Percentiles rank a stretch among this genome's conserved stretches.
These are phyloP conservation scores for Porites cylindrica DNA, from an alignment of 92 coral and sea anemone genomes.

Conservation along the genomic window DNA sequence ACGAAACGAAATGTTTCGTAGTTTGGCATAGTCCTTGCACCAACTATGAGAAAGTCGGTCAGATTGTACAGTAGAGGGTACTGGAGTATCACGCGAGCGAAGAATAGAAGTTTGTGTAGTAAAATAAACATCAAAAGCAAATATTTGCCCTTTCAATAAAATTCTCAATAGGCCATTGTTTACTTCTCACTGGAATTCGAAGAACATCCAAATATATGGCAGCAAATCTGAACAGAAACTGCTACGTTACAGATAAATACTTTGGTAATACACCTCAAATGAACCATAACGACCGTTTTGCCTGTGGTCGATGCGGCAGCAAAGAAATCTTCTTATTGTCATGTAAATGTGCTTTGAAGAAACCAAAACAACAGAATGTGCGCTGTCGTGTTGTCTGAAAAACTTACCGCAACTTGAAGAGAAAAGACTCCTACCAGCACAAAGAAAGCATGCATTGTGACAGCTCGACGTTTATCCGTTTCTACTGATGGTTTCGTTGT, in stretches of 20 bases:
- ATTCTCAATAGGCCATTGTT: slow-evolving; percentile 25
- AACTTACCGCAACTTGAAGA: slow-evolving; percentile 21
- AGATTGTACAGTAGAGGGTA: no score
- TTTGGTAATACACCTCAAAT: background rate
- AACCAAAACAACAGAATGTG: background rate
- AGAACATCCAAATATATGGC: background rate
- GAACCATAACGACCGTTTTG: background rate
- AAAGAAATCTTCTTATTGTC: background rate
- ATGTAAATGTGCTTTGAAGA: background rate
- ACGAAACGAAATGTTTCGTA: no score
- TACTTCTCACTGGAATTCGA: background rate
- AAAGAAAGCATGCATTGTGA: background rate
- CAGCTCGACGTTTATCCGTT: background rate
- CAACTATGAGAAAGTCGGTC: no score
- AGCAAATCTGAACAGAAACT: background rate
- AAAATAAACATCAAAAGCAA: background rate
- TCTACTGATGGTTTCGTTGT: no score
- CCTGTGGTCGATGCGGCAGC: background rate
- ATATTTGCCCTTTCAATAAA: slow-evolving; percentile 2
- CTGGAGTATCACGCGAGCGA: background rate
- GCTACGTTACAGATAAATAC: background rate
- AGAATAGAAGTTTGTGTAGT: background rate
- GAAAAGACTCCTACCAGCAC: background rate
- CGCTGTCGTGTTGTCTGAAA: background rate
- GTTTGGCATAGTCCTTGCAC: no score